Conservation (phyloP, 2,888 invertebrate genomes). For the Dryobotodes eremita region DNA sequence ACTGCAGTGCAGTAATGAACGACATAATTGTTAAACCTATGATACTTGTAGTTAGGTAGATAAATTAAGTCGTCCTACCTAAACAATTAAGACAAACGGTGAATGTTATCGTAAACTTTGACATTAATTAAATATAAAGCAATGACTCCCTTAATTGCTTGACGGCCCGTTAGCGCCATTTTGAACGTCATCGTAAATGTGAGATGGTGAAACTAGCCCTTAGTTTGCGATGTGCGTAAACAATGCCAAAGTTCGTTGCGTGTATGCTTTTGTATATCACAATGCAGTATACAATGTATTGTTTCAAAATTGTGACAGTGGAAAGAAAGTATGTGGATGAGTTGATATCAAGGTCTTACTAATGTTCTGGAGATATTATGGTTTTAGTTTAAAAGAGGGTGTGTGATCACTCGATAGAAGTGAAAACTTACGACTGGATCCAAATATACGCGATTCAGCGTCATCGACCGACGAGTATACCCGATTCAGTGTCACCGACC, state of each 20-base stretch:
- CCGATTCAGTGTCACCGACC: too few relatives aligned
- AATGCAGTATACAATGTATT: slow-evolving; percentile 27
- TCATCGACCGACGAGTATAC: too few relatives aligned
- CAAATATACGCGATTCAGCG: too few relatives aligned
- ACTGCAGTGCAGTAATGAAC: too few relatives aligned
- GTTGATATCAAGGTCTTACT: background rate
- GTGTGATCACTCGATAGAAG: too few relatives aligned
- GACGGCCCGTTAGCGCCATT: slow-evolving; percentile 14
- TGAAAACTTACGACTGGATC: too few relatives aligned
- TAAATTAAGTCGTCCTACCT: background rate
- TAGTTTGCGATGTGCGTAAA: slow-evolving; percentile 46
- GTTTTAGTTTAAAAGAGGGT: background rate
- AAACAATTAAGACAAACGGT: background rate
- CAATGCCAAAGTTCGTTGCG: slow-evolving; percentile 48
- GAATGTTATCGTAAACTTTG: background rate
- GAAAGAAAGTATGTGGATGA: background rate
- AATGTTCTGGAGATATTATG: background rate
- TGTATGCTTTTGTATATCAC: slow-evolving; percentile 25
- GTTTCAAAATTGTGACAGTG: slow-evolving; percentile 29
- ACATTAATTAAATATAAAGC: background rate
- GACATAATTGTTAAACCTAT: background rate
- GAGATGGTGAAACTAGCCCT: background rate
- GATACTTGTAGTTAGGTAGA: background rate
- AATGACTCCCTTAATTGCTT: background rate
- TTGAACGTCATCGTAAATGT: slow-evolving; percentile 1